These are phyloP conservation scores for Oplegnathus fasciatus DNA, from an alignment of 2,113 vertebrate species.

Conservation along the genomic window DNA sequence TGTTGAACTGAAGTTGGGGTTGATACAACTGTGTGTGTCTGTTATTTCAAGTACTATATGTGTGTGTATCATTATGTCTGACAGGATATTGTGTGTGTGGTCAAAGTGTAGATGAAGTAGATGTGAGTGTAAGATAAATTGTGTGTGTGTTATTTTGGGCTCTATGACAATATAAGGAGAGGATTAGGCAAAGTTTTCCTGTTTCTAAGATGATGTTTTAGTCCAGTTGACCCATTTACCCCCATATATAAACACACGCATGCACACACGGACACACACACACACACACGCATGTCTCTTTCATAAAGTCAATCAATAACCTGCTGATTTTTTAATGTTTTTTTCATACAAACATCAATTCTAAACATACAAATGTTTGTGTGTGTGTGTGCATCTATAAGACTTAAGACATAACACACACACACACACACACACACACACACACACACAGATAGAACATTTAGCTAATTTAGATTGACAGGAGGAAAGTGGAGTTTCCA, in stretches of 20 bases:
- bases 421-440: conserved; percentile 2
- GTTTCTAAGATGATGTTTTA: conserved; percentile 63
- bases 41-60: conserved; percentile 39
- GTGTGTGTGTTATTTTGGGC: conserved; percentile 70
- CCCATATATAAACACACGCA: conserved; percentile 36
- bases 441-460: conserved; percentile 19
- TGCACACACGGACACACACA: conserved; percentile 10
- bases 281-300: neutral
- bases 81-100: conserved; percentile 54
- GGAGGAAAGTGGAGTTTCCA: conserved; percentile 71
- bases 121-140: conserved; percentile 54
- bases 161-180: conserved; percentile 64
- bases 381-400: neutral
- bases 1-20: no score
- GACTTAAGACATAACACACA: neutral
- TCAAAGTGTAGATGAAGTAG: conserved; percentile 46
- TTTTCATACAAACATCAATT: neutral
- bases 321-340: neutral
- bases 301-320: rapidly evolving
- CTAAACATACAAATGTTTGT: neutral
- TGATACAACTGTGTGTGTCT: conserved; percentile 3
- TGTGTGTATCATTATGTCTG: conserved; percentile 49
- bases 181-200: conserved; percentile 78
- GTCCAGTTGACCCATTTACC: conserved; percentile 56
- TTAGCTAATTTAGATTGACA: conserved; percentile 63